Evolutionary conservation across 2,113 vertebrate genomes (phyloP).

Genomic region (Chaetura pelagica): DNA sequence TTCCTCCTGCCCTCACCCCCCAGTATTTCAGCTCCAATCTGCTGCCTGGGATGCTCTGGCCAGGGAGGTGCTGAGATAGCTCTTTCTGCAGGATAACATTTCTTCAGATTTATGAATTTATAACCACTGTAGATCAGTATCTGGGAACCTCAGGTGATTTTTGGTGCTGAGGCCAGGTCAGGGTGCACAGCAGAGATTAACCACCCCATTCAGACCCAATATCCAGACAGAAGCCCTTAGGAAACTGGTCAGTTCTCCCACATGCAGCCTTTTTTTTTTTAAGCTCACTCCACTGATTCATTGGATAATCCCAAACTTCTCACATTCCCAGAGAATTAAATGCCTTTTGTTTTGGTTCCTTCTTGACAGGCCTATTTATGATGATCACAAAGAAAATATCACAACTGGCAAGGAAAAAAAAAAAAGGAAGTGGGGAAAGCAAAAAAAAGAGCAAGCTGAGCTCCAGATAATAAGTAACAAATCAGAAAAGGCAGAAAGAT

Average conservation of each 20-base stretch:
- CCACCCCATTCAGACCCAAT: background rate
- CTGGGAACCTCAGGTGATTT: background rate
- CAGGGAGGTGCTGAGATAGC: fast-evolving
- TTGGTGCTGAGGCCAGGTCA: background rate
- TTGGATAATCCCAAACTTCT: background rate
- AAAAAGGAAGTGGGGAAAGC: background rate
- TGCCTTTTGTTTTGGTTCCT: constrained; percentile 21
- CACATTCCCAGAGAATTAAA: constrained; percentile 2
- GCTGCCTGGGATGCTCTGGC: background rate
- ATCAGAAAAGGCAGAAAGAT: constrained; percentile 10
- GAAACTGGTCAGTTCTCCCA: background rate
- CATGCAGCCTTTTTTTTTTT: fast-evolving
- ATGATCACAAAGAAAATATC: constrained; percentile 53
- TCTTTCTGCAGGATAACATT: fast-evolving
- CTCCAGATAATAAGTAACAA: constrained; percentile 10
- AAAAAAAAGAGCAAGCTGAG: background rate
- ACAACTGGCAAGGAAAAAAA: background rate
- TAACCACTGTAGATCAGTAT: background rate
- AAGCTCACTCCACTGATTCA: background rate
- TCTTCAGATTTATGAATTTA: background rate
- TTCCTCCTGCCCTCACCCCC: background rate
- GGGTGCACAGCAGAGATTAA: background rate
- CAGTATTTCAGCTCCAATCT: background rate
- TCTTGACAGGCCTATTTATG: constrained; percentile 41
- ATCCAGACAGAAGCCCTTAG: background rate